Percentiles rank a stretch among this genome's conserved stretches.
Evolutionary conservation across 2,797 vertebrate species (phyloP).

Genomic region (Rachycentron canadum): DNA sequence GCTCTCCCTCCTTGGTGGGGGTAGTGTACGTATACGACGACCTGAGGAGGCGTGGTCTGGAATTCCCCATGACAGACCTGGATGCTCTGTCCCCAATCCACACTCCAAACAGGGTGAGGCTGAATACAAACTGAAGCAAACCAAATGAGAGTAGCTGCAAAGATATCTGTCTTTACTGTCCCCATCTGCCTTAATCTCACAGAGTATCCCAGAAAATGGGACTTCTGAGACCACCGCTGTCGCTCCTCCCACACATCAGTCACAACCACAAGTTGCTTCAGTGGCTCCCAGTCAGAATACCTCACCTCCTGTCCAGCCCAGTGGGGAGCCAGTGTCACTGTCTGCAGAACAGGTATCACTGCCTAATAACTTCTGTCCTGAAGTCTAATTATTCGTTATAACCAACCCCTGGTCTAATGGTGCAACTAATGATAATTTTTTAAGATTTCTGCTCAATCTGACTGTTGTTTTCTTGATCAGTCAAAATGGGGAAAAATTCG

Average conservation of each 20-base stretch:
- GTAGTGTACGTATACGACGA: conserved; percentile 96
- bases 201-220: conserved; percentile 82
- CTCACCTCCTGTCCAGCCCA: conserved; percentile 43
- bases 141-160: background rate
- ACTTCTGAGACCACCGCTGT: conserved; percentile 43
- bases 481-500: too few species aligned
- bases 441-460: too few species aligned
- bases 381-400: too few species aligned
- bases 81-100: conserved; percentile 97
- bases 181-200: conserved; percentile 33
- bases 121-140: conserved; percentile 1
- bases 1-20: conserved; percentile 90
- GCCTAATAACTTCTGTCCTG: background rate
- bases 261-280: conserved; percentile 44
- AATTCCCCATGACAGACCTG: conserved; percentile 99
- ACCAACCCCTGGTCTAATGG: too few species aligned
- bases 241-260: conserved; percentile 33
- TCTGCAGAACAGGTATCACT: conserved; percentile 79
- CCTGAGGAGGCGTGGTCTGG: conserved; percentile 92
- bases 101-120: conserved; percentile 94
- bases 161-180: background rate
- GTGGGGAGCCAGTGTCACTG: conserved; percentile 54
- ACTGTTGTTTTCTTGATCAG: too few species aligned
- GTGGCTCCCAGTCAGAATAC: conserved; percentile 41
- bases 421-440: too few species aligned